These are phyloP conservation scores for Sprattus sprattus DNA, from an alignment of 2,113 vertebrate genomes.

Conservation along the genomic window DNA sequence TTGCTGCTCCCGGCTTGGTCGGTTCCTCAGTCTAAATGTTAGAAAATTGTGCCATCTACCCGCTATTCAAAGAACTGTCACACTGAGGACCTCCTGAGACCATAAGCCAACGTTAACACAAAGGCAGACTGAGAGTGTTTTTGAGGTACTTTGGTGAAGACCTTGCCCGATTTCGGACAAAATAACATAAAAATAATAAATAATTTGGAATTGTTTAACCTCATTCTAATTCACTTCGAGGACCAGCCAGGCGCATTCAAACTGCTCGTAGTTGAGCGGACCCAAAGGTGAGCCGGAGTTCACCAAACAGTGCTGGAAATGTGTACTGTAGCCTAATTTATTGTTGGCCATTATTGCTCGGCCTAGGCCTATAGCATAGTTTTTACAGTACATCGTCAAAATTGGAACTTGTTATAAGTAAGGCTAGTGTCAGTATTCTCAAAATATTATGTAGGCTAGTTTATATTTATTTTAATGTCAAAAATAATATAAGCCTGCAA, in stretches of 20 bases:
- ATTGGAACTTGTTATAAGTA: not conserved
- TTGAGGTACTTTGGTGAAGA: constrained; percentile 49
- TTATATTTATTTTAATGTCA: not conserved
- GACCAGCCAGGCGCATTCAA: not conserved
- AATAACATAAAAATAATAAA: constrained; percentile 32
- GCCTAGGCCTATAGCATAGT: not conserved
- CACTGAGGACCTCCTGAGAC: constrained; percentile 83
- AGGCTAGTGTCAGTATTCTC: not conserved
- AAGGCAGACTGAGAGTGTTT: constrained; percentile 53
- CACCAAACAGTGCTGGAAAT: not conserved
- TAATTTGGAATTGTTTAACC: constrained; percentile 8
- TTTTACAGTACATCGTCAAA: not conserved
- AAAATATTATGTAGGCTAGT: not conserved
- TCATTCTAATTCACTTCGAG: not conserved
- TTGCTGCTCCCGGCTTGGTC: constrained; percentile 78
- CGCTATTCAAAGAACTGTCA: constrained; percentile 96
- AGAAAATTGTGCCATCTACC: constrained; percentile 99
- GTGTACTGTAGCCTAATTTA: not conserved
- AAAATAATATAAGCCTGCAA: not conserved
- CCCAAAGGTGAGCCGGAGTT: not conserved
- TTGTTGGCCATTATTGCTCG: not conserved
- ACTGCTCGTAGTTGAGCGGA: not conserved
- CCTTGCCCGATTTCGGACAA: constrained; percentile 33
- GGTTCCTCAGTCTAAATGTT: constrained; percentile 90
- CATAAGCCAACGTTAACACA: constrained; percentile 81